phyloP scores from a whole-genome alignment of 2,797 vertebrate species.

The Crocidura indochinensis region DNA sequence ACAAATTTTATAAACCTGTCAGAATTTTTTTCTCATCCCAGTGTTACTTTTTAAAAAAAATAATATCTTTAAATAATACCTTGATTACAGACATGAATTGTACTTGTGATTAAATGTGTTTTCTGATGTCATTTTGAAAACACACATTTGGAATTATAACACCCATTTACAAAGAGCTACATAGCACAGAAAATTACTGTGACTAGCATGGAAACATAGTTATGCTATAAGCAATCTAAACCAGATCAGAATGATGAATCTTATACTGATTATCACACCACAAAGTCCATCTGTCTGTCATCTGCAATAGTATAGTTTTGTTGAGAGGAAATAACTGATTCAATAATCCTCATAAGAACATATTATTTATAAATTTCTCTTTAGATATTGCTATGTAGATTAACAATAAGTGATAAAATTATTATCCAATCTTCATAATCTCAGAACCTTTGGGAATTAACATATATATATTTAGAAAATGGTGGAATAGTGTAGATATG shows the following conservation, averaged over 20 bases:
- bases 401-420: constrained; percentile 15
- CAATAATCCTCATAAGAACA: not conserved
- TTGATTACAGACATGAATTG: too few relatives aligned
- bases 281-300: not conserved
- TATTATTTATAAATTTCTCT: not conserved
- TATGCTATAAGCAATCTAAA: not conserved
- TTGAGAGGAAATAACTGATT: not conserved
- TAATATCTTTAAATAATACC: too few relatives aligned
- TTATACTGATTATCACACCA: not conserved
- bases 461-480: not conserved
- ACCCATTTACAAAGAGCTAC: not conserved
- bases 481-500: not conserved
- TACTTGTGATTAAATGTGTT: not conserved
- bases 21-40: too few relatives aligned
- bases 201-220: not conserved
- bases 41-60: too few relatives aligned
- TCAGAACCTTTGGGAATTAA: not conserved
- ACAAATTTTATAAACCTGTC: too few relatives aligned
- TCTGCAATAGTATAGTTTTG: not conserved
- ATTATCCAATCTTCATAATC: not conserved
- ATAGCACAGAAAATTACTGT: not conserved
- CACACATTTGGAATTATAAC: constrained; percentile 8
- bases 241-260: not conserved
- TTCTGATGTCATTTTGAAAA: constrained; percentile 36
- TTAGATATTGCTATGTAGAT: not conserved